Conservation (phyloP, 2,113 vertebrate genomes). For the Murina feae region DNA sequence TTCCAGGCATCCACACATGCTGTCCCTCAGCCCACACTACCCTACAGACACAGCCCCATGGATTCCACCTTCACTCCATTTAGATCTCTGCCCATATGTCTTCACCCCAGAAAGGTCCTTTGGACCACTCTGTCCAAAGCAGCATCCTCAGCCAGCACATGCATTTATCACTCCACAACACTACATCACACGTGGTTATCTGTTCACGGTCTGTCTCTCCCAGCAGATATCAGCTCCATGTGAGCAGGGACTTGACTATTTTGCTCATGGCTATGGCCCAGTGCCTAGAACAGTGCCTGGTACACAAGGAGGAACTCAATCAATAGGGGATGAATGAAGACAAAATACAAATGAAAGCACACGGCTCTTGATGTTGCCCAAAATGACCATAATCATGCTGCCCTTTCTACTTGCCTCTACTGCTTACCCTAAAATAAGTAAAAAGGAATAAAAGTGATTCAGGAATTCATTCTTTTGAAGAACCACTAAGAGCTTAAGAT, state of each 20-base stretch:
- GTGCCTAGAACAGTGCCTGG: neutral
- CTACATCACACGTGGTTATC: fast-evolving
- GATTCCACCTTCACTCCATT: neutral
- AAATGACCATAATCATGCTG: no score
- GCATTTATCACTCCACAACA: no score
- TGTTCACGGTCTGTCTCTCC: neutral
- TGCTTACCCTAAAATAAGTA: neutral
- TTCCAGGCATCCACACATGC: neutral
- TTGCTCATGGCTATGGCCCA: neutral
- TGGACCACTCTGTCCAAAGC: neutral
- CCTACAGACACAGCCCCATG: fast-evolving
- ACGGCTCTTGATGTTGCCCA: neutral
- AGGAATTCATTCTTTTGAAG: neutral
- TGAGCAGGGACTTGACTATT: neutral
- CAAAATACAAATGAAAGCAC: neutral
- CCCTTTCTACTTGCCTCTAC: neutral
- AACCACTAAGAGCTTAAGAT: neutral
- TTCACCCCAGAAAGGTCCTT: neutral
- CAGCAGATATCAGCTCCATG: neutral
- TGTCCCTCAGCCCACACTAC: fast-evolving
- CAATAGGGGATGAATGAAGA: neutral
- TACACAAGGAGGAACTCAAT: no score
- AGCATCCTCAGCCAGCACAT: neutral
- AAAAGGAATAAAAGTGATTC: neutral
- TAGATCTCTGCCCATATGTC: neutral